Percentiles rank a stretch among this genome's conserved stretches.
Evolutionary conservation across 2,797 vertebrate genomes (phyloP).

Genomic region (Malacoctenus gilli): DNA sequence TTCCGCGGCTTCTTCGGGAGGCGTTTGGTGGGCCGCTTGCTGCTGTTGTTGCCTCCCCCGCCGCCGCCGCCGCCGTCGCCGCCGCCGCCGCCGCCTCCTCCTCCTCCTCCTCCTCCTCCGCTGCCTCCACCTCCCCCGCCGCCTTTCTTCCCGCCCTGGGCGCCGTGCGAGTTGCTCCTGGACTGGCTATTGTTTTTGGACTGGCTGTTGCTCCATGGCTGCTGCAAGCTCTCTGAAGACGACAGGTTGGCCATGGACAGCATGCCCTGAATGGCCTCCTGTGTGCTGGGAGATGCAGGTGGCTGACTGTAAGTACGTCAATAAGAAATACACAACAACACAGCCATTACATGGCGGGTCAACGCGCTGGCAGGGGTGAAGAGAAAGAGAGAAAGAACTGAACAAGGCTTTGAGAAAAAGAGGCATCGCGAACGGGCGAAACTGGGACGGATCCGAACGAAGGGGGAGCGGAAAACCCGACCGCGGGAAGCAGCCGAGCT

Average conservation of each 20-base stretch:
- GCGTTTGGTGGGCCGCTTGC: conserved; percentile 86
- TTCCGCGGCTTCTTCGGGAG: conserved; percentile 89
- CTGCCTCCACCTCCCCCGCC: conserved; percentile 52
- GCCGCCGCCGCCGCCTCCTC: conserved; percentile 47
- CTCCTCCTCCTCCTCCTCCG: conserved; percentile 39
- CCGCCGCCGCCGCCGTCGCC: conserved; percentile 32
- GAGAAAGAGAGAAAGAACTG: conserved; percentile 37
- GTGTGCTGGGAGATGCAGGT: conserved; percentile 98
- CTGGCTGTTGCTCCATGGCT: conserved; percentile 89
- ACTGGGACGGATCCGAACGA: too few species aligned
- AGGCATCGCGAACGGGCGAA: too few species aligned
- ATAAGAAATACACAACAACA: conserved; percentile 82
- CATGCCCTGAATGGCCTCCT: conserved; percentile 99
- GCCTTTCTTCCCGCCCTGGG: conserved; percentile 84
- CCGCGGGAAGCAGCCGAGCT: too few species aligned
- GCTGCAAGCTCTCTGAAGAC: conserved; percentile 93
- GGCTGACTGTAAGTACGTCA: conserved; percentile 91
- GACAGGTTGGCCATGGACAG: conserved; percentile 99
- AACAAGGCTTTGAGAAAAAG: too few species aligned
- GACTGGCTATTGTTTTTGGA: conserved; percentile 87
- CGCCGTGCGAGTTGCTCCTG: conserved; percentile 86
- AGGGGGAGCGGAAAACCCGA: too few species aligned
- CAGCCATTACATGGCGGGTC: conserved; percentile 67
- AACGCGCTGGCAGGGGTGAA: conserved; percentile 37
- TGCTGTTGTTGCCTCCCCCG: conserved; percentile 63